Percentiles rank a stretch among this genome's conserved stretches.
Conservation (phyloP, 2,113 vertebrate genomes). For the Tenebrosternarchus preto region DNA sequence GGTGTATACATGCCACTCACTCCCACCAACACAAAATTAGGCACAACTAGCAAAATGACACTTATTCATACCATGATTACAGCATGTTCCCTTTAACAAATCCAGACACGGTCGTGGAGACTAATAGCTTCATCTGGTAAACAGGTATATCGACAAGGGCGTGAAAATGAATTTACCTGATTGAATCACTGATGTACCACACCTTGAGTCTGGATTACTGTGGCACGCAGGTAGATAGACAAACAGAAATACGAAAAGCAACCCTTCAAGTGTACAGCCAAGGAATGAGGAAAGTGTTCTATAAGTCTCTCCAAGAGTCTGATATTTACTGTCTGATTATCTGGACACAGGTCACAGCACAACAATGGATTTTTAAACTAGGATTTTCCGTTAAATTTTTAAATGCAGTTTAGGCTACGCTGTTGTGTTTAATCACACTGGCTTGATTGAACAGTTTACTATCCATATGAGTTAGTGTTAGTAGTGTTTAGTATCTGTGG, state of each 20-base stretch:
- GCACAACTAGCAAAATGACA: conserved; percentile 52
- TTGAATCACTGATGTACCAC: conserved; percentile 44
- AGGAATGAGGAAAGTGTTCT: background rate
- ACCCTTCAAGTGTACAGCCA: background rate
- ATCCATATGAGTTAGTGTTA: too few species aligned
- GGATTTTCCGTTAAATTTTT: too few species aligned
- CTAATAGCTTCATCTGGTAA: background rate
- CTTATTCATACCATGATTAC: conserved; percentile 36
- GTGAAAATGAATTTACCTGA: conserved; percentile 56
- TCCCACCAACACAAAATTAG: conserved; percentile 26
- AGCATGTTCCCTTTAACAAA: conserved; percentile 9
- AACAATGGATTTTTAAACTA: too few species aligned
- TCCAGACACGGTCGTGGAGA: conserved; percentile 30
- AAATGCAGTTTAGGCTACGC: too few species aligned
- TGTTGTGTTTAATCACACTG: too few species aligned
- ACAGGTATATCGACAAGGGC: conserved; percentile 15
- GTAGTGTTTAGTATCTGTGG: too few species aligned
- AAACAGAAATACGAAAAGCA: conserved; percentile 23
- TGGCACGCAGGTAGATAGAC: conserved; percentile 37
- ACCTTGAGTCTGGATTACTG: conserved; percentile 49
- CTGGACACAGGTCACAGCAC: too few species aligned
- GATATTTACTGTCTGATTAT: too few species aligned
- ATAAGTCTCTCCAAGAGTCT: too few species aligned
- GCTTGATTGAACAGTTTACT: too few species aligned
- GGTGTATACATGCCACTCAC: conserved; percentile 23